Conservation (phyloP, 2,113 vertebrate species). For the Ceyx margarethae region DNA sequence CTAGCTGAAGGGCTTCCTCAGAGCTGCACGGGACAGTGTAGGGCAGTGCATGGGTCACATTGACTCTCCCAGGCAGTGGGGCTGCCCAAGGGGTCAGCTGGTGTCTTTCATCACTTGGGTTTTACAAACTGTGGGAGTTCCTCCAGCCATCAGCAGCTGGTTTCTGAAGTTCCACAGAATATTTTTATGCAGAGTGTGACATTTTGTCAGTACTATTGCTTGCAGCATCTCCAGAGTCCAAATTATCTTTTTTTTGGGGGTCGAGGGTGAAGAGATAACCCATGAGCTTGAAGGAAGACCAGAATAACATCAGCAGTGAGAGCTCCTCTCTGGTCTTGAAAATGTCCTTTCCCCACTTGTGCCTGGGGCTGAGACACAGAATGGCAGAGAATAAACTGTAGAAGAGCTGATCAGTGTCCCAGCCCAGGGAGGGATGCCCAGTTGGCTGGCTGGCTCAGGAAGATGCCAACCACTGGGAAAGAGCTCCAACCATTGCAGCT, state of each 20-base stretch:
- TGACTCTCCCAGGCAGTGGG: background rate
- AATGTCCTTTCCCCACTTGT: background rate
- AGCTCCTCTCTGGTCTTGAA: background rate
- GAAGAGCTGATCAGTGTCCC: background rate
- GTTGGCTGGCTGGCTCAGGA: accelerated
- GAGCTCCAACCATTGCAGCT: background rate
- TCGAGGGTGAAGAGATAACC: background rate
- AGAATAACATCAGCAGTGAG: background rate
- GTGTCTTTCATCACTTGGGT: background rate
- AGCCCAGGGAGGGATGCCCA: background rate
- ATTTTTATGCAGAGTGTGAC: background rate
- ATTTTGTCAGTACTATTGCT: background rate
- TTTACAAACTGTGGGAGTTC: background rate
- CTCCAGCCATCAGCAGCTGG: background rate
- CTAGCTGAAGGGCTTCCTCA: background rate
- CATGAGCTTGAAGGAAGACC: background rate
- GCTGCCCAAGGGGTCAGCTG: background rate
- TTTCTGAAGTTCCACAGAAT: background rate
- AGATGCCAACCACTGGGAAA: accelerated
- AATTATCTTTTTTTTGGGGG: background rate
- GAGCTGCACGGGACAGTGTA: background rate
- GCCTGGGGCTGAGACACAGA: background rate
- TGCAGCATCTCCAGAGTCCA: background rate
- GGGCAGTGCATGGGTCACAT: background rate
- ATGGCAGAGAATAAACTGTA: background rate